Conservation (phyloP, 2,888 invertebrate species). For the Erannis defoliaria region DNA sequence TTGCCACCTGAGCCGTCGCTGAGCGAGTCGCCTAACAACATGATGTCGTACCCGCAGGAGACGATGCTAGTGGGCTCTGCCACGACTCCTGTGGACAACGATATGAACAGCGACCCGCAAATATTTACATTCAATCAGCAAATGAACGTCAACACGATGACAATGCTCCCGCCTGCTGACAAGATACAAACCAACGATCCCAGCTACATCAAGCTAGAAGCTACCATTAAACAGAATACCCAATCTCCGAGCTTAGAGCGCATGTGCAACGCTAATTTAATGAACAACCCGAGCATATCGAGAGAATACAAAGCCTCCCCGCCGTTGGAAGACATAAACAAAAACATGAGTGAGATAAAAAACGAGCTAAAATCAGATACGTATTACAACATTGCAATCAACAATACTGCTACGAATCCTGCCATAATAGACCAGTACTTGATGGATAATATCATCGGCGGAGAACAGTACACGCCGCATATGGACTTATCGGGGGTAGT, state of each 20-base stretch:
- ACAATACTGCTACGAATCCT: conserved; percentile 63
- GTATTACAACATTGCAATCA: conserved; percentile 72
- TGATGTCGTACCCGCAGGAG: conserved; percentile 73
- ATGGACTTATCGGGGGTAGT: conserved; percentile 71
- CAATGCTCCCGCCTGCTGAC: conserved; percentile 71
- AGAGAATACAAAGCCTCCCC: conserved; percentile 81
- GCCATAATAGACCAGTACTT: conserved; percentile 77
- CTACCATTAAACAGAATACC: conserved; percentile 80
- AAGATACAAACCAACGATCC: conserved; percentile 76
- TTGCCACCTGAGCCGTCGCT: conserved; percentile 72
- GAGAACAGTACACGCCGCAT: conserved; percentile 74
- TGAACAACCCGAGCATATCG: conserved; percentile 66
- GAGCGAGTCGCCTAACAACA: conserved; percentile 71
- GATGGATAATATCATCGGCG: conserved; percentile 77
- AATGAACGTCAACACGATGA: conserved; percentile 73
- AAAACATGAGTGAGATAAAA: conserved; percentile 78
- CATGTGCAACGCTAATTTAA: conserved; percentile 77
- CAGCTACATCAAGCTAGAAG: conserved; percentile 81
- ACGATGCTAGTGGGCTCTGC: conserved; percentile 66
- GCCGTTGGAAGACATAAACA: conserved; percentile 78
- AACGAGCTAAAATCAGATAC: conserved; percentile 80
- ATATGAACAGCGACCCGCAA: conserved; percentile 65
- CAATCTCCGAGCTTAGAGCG: conserved; percentile 79
- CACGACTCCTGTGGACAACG: conserved; percentile 69
- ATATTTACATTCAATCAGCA: conserved; percentile 79